phyloP scores from a whole-genome alignment of 2,797 vertebrate species.

The Coluber constrictor region DNA sequence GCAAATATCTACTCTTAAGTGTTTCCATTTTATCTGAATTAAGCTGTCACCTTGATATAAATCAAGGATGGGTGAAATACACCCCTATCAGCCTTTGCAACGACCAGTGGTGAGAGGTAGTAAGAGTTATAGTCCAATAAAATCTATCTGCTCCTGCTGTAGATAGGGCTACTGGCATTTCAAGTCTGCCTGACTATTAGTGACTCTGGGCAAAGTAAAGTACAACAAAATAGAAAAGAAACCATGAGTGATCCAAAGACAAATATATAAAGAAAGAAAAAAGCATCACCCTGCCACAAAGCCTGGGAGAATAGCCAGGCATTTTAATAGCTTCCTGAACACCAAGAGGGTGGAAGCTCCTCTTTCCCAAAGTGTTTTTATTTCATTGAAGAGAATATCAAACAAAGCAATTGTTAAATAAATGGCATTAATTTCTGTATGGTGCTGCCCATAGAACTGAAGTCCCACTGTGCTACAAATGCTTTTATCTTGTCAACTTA shows the following conservation, averaged over 20 bases:
- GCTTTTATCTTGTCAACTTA: conserved; percentile 6
- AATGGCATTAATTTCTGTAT: background rate
- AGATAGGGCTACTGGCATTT: background rate
- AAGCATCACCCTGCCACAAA: background rate
- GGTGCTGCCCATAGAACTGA: background rate
- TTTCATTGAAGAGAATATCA: background rate
- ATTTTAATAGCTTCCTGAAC: background rate
- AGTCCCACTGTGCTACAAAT: background rate
- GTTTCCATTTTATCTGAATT: background rate
- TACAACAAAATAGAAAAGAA: background rate
- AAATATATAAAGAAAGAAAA: background rate
- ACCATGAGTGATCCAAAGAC: background rate
- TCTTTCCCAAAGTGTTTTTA: background rate
- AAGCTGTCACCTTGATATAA: background rate
- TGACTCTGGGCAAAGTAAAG: background rate
- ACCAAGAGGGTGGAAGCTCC: background rate
- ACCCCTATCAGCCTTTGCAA: background rate
- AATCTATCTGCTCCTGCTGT: background rate
- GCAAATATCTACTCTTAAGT: background rate
- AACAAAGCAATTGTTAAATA: background rate
- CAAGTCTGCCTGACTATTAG: background rate
- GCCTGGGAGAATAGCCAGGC: background rate
- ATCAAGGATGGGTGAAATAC: background rate
- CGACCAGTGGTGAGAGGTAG: background rate
- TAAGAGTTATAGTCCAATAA: background rate